Base-by-base conservation (phyloP, 2,797 vertebrate genomes). In the Mormyrops boulengeri region DNA sequence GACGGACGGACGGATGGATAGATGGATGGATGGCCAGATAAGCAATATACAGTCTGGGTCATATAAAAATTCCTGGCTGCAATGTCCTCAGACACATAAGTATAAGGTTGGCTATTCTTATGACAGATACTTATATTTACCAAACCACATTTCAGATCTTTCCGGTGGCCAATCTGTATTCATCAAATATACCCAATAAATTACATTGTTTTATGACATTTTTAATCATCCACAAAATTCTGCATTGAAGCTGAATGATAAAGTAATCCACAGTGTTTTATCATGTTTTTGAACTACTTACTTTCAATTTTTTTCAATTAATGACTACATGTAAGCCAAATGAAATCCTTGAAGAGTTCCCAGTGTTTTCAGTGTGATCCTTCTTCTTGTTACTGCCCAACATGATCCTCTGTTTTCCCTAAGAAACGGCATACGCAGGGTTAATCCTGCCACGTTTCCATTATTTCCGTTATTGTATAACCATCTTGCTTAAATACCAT, bases 281-380 rank as follows among this genome's bases (percentile, higher is more conserved):
- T 57, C 11, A 53, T 47, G 41, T 38, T 52, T 38, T 77, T 49
- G 22, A 88, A 77, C 50, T 80, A 22, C 19, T 88, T 34, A 19
- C 41, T 55, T 60, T 66, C 47, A 62, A 4, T 69, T 17, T 60
- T 85, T 87, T 47, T 84, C 87, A 49, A 60, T 85, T 85, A 85
- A 88, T 88, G 84, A 85, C 85, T 88, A 41, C 77, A 90, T 90
- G 87, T 80, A 90, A 90, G 85, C 88, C 26, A 73, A 12, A 4
- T 85, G 47, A 53, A 73, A 90, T 73, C 38, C 60, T 50, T 85
- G 53, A 47, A 50, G 88, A 38, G 34, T 41, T 50, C 26, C 44
- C 50, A 53, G 44, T 86, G 47, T 26, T 12, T 52, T 11, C 30
- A 14, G 26, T 11, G 9, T 19, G 22, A 38, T 41, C 14, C 19